Base-by-base conservation (phyloP, 2,888 invertebrate species). In the Pyrgus malvae region DNA sequence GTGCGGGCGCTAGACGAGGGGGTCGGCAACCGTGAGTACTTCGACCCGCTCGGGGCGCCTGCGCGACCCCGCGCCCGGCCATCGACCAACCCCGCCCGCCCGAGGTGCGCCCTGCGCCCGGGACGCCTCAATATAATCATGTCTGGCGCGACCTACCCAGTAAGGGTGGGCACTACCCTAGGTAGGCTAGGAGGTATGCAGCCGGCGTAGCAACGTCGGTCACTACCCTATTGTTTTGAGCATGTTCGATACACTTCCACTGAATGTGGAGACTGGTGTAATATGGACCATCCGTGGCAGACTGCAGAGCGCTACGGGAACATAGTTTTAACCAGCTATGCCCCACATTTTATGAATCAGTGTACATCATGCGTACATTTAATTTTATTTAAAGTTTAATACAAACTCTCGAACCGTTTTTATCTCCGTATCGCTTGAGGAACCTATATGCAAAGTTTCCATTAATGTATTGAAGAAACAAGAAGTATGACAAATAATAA, bases 1-100 rank as follows among this genome's bases (percentile, higher is more conserved):
- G 68, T 72, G 71, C 70, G 66, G 70, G 69, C 69, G 75, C 76
- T 80, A 80, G 80, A 78, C 67, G 27, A 11, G 67, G 77, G 77
- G 89, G 87, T 87, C 86, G 85, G 80, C 78, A 84, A 81, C 82
- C 86, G 81, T 70, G 79, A 84, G 86, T 83, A 78, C 84, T 82
- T 80, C 82, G 86, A 84, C 85, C 86, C 73, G 77, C 61, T 63
- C 55, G 66, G 65, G 67, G 84, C 86, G 87, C 84, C 67, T 81
- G 87, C 86, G 88, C 86, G 81, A 70, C 77, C 73, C 78, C 73
- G 75, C 42, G 42, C 42, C 42, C 76, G 75, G 67, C 68, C 79
- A 79, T 78, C 80, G 78, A 80, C 78, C 81, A 78, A 72, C 77
- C 72, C 70, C 67, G 66, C 65, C 55, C 69, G 55, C 51, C 48